Evolutionary conservation across 2,113 vertebrate species (phyloP), one percentile per base, ranked within the genome.

Genomic region (Calyptommatus sinebrachiatus): DNA sequence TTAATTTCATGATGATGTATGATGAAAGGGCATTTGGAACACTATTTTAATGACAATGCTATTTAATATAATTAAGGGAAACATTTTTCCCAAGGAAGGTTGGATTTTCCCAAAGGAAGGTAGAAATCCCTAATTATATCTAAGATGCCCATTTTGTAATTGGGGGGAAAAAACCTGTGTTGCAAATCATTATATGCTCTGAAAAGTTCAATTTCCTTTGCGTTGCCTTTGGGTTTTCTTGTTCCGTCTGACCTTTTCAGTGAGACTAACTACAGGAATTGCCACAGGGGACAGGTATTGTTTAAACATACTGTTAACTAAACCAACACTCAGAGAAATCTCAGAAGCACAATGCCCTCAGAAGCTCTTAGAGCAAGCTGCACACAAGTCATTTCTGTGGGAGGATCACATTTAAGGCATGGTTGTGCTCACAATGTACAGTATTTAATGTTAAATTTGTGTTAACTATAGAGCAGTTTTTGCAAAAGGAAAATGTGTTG

Each of bases 341-440:
- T 1, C 81, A 74, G 81, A 53, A 45, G 88, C 3, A 31, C 76
- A 73, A 80, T 0, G 0, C 35, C 5, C 35, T 41, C 5, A n/a
- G 63, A 71, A 81, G 28, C 68, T 65, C 70, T 41, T 78, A 77
- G 50, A 18, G 0, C 1, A 81, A 67, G 31, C 73, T 69, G 18
- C 48, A 78, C 22, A 72, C 85, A 70, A 62, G 68, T 46, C 57
- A 82, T 87, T 81, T 78, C 35, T 41, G 57, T 7, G 65, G n/a
- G 53, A 18, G 18, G 16, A 57, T 57, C 53, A 57, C 53, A 18
- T 57, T 14, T 57, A 57, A 57, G 53, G 14, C 18, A 14, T 57
- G 53, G 53, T 57, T 57, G 2, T 57, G 53, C 53, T 57, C 18
- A 57, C 18, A 18, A 16, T 18, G 4, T 57, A 18, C 53, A 57